Conservation (phyloP, 2,888 invertebrate genomes). For the Lochmaea capreae region DNA sequence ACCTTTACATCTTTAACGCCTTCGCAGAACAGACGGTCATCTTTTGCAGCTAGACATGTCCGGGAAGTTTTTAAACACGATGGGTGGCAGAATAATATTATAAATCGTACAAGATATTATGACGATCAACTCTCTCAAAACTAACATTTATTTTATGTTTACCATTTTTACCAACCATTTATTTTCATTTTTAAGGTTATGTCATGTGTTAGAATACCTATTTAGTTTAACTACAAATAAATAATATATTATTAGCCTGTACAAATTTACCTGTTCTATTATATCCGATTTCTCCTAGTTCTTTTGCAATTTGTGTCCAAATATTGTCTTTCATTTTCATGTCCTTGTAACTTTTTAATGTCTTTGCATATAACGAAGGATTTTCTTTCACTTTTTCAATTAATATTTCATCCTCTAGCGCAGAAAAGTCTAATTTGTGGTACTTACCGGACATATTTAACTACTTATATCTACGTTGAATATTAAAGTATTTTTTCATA, state of each 20-base stretch:
- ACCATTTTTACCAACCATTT: neutral
- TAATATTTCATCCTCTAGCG: conserved; percentile 25
- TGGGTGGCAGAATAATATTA: conserved; percentile 1
- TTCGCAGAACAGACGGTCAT: neutral
- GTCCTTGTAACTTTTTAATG: conserved; percentile 20
- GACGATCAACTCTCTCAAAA: neutral
- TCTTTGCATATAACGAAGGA: conserved; percentile 25
- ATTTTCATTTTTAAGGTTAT: conserved; percentile 1
- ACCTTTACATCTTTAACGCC: conserved; percentile 2
- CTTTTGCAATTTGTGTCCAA: conserved; percentile 16
- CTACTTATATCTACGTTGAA: too few species aligned
- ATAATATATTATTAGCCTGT: conserved; percentile 2
- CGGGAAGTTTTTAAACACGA: neutral
- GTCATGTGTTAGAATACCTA: neutral
- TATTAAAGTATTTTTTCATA: too few species aligned
- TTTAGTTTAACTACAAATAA: conserved; percentile 1
- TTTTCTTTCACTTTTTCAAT: conserved; percentile 24
- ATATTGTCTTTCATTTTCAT: conserved; percentile 21
- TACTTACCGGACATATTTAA: conserved; percentile 1
- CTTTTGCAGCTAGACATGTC: conserved; percentile 2
- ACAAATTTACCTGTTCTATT: conserved; percentile 11
- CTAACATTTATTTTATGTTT: neutral
- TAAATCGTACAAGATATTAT: conserved; percentile 1
- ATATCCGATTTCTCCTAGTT: conserved; percentile 10
- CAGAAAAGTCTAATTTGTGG: conserved; percentile 15